Conservation (phyloP, 2,797 vertebrate genomes). For the Cichlasoma orientale region DNA sequence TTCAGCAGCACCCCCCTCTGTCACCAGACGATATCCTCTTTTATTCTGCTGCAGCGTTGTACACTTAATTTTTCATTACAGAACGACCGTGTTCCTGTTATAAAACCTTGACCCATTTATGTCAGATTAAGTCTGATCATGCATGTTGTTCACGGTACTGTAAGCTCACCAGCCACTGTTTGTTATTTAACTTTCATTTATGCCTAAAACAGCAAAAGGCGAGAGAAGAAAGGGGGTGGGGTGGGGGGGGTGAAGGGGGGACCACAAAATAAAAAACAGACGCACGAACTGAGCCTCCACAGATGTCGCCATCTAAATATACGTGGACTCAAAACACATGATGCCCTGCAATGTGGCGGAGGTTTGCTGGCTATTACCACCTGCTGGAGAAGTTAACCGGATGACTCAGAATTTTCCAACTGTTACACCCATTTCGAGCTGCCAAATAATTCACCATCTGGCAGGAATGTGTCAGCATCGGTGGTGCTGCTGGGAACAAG, state of each 20-base stretch:
- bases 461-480: slow-evolving; percentile 40
- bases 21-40: slow-evolving; percentile 42
- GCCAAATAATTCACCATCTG: slow-evolving; percentile 36
- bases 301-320: slow-evolving; percentile 40
- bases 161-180: slow-evolving; percentile 27
- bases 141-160: slow-evolving; percentile 30
- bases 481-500: slow-evolving; percentile 16
- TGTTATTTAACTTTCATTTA: slow-evolving; percentile 33
- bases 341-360: slow-evolving; percentile 17
- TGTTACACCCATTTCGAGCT: slow-evolving; percentile 42
- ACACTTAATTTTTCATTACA: slow-evolving; percentile 59
- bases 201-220: slow-evolving; percentile 1
- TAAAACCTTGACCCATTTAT: slow-evolving; percentile 65
- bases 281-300: slow-evolving; percentile 4
- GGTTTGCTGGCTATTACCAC: slow-evolving; percentile 56
- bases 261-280: slow-evolving; percentile 22
- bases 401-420: slow-evolving; percentile 55
- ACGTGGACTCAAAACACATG: slow-evolving; percentile 25
- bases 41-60: slow-evolving; percentile 36
- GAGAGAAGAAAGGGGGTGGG: neutral
- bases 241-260: no score
- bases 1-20: slow-evolving; percentile 44
- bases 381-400: slow-evolving; percentile 48
- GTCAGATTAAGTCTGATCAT: slow-evolving; percentile 64
- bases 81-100: slow-evolving; percentile 37